Conservation (phyloP, 2,113 vertebrate genomes). For the Osmerus eperlanus region DNA sequence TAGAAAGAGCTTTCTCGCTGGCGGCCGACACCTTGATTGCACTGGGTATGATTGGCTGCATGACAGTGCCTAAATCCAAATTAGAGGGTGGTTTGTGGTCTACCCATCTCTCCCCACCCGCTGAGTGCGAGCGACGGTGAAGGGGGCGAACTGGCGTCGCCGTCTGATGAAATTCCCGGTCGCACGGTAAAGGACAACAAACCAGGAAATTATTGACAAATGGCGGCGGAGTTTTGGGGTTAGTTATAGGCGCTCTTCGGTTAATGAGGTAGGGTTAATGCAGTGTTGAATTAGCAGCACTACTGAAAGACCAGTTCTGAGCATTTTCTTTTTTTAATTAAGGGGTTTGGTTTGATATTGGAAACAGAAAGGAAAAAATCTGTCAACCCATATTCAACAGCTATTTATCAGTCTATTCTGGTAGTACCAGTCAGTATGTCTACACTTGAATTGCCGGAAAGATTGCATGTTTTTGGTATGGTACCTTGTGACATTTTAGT, state of each 20-base stretch:
- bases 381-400: no score
- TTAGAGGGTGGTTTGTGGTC: conserved; percentile 89
- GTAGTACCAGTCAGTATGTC: no score
- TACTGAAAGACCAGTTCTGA: background rate
- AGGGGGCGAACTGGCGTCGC: conserved; percentile 71
- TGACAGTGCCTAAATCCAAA: conserved; percentile 87
- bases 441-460: no score
- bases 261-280: background rate
- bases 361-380: no score
- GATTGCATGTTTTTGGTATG: no score
- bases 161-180: conserved; percentile 65
- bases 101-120: conserved; percentile 90
- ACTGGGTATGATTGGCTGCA: conserved; percentile 89
- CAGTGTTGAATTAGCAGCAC: background rate
- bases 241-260: background rate
- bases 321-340: no score
- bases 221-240: background rate
- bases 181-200: conserved; percentile 49
- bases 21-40: conserved; percentile 87
- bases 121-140: conserved; percentile 87
- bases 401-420: no score
- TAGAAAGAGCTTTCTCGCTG: conserved; percentile 90
- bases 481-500: no score
- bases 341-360: background rate
- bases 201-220: conserved; percentile 49